These are phyloP conservation scores for Alca torda DNA, from an alignment of 2,797 vertebrate species.

Conservation along the genomic window DNA sequence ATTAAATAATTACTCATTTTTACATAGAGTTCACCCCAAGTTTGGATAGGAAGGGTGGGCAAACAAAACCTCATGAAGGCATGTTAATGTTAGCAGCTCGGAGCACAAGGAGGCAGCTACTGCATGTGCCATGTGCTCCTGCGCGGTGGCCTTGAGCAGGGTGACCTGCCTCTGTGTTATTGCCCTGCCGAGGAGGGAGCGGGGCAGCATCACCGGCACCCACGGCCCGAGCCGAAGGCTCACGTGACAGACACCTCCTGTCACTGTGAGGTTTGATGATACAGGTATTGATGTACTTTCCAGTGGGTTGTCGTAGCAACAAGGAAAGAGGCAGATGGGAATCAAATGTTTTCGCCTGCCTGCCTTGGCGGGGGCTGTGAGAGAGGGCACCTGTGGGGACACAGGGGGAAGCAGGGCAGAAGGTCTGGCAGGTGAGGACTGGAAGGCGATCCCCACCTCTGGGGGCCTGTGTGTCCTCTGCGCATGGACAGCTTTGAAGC, in stretches of 20 bases:
- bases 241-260: neutral
- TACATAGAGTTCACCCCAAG: neutral
- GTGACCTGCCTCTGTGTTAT: neutral
- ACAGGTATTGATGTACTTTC: neutral
- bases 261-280: neutral
- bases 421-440: neutral
- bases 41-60: neutral
- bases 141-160: neutral
- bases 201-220: rapidly evolving
- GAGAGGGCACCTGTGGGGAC: neutral
- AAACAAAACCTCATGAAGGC: neutral
- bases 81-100: neutral
- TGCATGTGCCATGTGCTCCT: rapidly evolving
- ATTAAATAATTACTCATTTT: neutral
- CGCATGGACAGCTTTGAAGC: neutral
- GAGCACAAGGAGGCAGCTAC: neutral
- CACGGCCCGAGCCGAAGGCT: neutral
- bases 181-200: rapidly evolving
- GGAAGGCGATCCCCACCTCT: neutral
- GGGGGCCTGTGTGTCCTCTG: neutral
- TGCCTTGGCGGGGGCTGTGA: neutral
- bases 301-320: conserved; percentile 34
- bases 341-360: neutral
- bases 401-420: neutral
- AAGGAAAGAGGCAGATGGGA: neutral